Percentiles rank a stretch among this genome's conserved stretches.
Evolutionary conservation across 2,888 invertebrate genomes (phyloP).

Genomic region (Leucania comma): DNA sequence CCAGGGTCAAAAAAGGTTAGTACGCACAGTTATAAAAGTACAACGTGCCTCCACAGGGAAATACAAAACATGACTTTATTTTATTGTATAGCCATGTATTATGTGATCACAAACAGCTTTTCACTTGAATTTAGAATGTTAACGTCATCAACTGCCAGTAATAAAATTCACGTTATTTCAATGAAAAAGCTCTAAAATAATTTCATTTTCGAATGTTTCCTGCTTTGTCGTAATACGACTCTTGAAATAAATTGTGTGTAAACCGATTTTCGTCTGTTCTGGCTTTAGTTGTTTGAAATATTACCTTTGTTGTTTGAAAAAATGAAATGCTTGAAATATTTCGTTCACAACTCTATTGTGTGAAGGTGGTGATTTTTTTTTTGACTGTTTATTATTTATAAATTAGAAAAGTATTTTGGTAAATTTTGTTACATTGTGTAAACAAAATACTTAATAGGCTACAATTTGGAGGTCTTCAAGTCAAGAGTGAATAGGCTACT

Average conservation of each 20-base stretch:
- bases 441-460: no score
- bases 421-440: no score
- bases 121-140: slow-evolving; percentile 1
- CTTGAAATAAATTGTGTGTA: slow-evolving; percentile 50
- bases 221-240: slow-evolving; percentile 21
- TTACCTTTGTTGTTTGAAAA: slow-evolving; percentile 19
- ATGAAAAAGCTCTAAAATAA: slow-evolving; percentile 30
- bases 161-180: slow-evolving; percentile 26
- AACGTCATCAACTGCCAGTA: slow-evolving; percentile 16
- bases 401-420: no score
- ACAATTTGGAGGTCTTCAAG: no score
- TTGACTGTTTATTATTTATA: neutral
- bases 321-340: slow-evolving; percentile 31
- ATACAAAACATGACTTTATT: neutral
- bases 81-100: no score
- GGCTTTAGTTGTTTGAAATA: slow-evolving; percentile 42
- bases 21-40: neutral
- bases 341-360: neutral
- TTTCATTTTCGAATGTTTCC: slow-evolving; percentile 43
- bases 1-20: no score
- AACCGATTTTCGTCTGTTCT: slow-evolving; percentile 40
- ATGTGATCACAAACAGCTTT: neutral
- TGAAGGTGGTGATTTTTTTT: neutral
- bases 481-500: no score
- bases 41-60: neutral